Conservation (phyloP, 2,888 invertebrate genomes). For the Nesidiocoris tenuis region DNA sequence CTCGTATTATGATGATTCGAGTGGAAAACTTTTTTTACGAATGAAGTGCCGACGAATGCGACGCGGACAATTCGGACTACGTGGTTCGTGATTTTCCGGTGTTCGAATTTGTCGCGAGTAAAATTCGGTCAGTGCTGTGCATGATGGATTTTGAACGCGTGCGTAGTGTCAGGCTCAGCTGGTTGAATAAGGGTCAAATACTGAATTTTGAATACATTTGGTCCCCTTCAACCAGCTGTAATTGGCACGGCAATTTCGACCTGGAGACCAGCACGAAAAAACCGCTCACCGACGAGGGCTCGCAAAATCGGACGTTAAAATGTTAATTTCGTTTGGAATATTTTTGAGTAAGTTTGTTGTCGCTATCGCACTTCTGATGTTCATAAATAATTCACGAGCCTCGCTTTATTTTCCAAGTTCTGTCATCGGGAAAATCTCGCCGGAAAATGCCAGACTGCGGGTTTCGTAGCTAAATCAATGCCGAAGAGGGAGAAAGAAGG, state of each 20-base stretch:
- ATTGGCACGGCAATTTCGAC: conserved; percentile 55
- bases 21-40: too few relatives aligned
- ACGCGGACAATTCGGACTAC: neutral
- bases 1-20: too few relatives aligned
- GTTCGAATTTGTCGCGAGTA: neutral
- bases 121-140: neutral
- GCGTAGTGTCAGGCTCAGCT: conserved; percentile 61
- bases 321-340: neutral
- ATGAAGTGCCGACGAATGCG: too few relatives aligned
- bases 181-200: conserved; percentile 72
- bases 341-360: neutral
- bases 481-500: neutral
- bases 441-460: conserved; percentile 5
- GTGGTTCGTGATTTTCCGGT: neutral
- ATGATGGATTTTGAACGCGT: neutral
- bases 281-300: neutral
- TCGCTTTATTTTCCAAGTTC: neutral
- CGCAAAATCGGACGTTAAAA: neutral
- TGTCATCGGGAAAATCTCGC: conserved; percentile 1
- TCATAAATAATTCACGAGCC: neutral
- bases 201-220: conserved; percentile 60
- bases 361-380: neutral
- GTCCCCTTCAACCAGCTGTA: conserved; percentile 79
- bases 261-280: neutral
- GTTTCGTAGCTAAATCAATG: neutral